Percentiles rank a stretch among this genome's conserved stretches.
These are phyloP conservation scores for Lypha dubia DNA, from an alignment of 2,888 invertebrate genomes.

Conservation along the genomic window DNA sequence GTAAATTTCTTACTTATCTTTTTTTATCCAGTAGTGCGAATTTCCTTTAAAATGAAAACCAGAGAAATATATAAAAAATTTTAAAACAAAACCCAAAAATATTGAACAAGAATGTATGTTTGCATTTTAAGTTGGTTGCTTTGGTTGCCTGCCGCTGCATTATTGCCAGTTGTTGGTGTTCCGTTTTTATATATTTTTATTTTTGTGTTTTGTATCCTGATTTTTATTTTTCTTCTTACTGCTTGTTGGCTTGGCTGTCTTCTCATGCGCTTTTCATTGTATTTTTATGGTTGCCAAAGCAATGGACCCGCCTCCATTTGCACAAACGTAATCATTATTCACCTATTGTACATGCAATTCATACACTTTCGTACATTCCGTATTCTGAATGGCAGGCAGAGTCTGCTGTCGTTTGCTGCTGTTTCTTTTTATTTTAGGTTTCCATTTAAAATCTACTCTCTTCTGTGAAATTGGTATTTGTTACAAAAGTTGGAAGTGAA, in stretches of 20 bases:
- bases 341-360: slow-evolving; percentile 76
- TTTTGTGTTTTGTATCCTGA: slow-evolving; percentile 7
- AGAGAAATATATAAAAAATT: slow-evolving; percentile 5
- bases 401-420: slow-evolving; percentile 46
- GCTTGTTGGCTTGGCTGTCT: slow-evolving; percentile 65
- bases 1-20: slow-evolving; percentile 16
- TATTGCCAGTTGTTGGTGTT: slow-evolving; percentile 40
- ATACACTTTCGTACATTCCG: background rate
- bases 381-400: slow-evolving; percentile 14
- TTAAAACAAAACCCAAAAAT: background rate
- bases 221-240: slow-evolving; percentile 41
- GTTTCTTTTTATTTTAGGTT: slow-evolving; percentile 51
- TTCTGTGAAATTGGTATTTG: slow-evolving; percentile 36
- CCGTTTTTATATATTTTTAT: background rate
- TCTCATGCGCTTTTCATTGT: slow-evolving; percentile 74
- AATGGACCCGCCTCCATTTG: slow-evolving; percentile 81
- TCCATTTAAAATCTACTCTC: slow-evolving; percentile 42
- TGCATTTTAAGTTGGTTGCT: slow-evolving; percentile 32
- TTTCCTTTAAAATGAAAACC: slow-evolving; percentile 23
- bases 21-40: background rate
- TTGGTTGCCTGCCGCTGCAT: slow-evolving; percentile 56
- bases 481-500: slow-evolving; percentile 61
- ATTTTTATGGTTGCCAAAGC: slow-evolving; percentile 78
- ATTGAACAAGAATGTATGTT: background rate
- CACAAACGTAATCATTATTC: slow-evolving; percentile 73